Conservation (phyloP, 1,140 invertebrate species). For the Leptinotarsa texana region DNA sequence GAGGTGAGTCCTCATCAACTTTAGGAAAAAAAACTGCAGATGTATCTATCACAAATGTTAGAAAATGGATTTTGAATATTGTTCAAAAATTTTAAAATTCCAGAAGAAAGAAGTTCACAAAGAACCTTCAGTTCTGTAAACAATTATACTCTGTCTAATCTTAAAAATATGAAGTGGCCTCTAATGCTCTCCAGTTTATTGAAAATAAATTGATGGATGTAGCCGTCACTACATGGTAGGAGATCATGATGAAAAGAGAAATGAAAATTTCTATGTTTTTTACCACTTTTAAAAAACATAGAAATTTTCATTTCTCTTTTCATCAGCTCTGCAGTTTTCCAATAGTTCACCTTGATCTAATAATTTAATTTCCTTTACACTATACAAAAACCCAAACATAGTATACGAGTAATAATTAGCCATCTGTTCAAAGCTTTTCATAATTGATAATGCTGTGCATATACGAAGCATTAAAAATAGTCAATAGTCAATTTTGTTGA, state of each 20-base stretch:
- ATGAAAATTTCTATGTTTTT: no score
- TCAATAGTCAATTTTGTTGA: neutral
- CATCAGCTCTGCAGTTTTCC: no score
- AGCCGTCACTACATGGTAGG: no score
- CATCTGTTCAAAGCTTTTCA: neutral
- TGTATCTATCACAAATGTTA: neutral
- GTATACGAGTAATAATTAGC: neutral
- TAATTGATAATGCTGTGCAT: neutral
- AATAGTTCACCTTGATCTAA: no score
- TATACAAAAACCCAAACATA: neutral
- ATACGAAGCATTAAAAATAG: neutral
- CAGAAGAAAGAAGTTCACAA: neutral
- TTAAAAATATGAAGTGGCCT: neutral
- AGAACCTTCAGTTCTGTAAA: neutral
- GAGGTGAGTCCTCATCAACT: no score
- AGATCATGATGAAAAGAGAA: no score
- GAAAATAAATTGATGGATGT: no score
- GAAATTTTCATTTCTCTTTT: no score
- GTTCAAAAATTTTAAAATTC: neutral
- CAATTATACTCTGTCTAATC: neutral
- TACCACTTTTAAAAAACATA: no score
- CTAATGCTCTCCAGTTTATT: no score
- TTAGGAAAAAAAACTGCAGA: no score
- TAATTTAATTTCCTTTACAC: neutral
- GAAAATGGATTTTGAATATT: neutral